phyloP scores from a whole-genome alignment of 2,113 vertebrate species.

The Myocastor coypus region DNA sequence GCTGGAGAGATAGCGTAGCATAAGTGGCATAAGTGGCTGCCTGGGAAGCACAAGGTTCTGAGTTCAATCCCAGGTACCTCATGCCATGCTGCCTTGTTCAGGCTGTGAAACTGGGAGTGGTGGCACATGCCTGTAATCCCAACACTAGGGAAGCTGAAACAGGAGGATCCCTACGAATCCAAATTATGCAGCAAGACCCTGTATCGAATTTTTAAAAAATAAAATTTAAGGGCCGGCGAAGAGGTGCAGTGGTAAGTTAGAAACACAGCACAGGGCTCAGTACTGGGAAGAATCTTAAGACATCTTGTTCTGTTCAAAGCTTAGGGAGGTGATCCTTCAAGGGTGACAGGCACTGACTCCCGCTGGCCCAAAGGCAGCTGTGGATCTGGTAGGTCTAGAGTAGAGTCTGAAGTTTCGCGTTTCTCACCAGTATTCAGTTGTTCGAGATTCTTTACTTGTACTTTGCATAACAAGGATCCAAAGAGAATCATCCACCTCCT shows the following conservation, averaged over 20 bases:
- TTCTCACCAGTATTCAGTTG: background rate
- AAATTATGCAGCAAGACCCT: too few species aligned
- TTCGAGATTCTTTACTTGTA: background rate
- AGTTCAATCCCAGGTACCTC: too few species aligned
- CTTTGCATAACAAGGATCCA: background rate
- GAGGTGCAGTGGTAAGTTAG: background rate
- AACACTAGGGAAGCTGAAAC: too few species aligned
- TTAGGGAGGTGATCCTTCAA: background rate
- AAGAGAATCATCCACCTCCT: background rate
- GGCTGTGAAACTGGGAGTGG: too few species aligned
- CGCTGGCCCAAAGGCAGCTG: background rate
- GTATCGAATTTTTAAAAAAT: too few species aligned
- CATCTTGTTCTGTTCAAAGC: background rate
- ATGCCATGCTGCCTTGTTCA: too few species aligned
- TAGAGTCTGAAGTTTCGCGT: background rate
- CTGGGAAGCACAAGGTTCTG: too few species aligned
- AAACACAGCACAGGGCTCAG: background rate
- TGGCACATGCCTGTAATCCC: too few species aligned
- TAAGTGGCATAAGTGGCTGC: too few species aligned
- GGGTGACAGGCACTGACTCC: background rate
- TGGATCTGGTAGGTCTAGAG: background rate
- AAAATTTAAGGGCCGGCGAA: too few species aligned
- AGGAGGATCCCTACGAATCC: too few species aligned
- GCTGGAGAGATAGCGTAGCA: too few species aligned
- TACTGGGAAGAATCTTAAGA: background rate